Conservation (phyloP, 2,113 vertebrate species). For the Proterorhinus semilunaris region DNA sequence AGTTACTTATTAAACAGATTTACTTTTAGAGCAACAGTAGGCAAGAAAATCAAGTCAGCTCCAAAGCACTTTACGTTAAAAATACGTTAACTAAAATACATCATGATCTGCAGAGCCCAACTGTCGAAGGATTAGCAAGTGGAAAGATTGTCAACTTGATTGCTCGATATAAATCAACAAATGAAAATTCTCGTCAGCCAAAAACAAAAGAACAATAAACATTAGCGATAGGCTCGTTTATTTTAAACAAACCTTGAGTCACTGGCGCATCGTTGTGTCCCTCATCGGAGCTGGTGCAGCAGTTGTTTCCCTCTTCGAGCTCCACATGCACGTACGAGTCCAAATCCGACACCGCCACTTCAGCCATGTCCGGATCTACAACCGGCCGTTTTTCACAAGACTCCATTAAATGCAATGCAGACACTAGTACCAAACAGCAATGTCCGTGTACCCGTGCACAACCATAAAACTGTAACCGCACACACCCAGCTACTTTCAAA, state of each 20-base stretch:
- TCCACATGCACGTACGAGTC: slow-evolving; percentile 41
- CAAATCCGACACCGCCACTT: slow-evolving; percentile 19
- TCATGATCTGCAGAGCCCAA: no score
- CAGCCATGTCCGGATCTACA: not conserved
- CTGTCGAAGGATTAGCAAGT: no score
- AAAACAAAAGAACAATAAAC: no score
- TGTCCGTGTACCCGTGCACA: not conserved
- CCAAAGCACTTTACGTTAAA: no score
- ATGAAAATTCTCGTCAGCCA: no score
- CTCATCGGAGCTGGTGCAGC: not conserved
- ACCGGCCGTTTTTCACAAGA: not conserved
- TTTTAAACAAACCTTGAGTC: slow-evolving; percentile 29
- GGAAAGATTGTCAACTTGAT: no score
- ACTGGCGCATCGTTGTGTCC: not conserved
- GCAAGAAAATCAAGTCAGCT: no score
- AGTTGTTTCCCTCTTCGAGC: slow-evolving; percentile 12
- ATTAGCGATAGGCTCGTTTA: not conserved
- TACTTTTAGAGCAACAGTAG: not conserved
- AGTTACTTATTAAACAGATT: no score
- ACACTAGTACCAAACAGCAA: not conserved
- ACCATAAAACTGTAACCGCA: not conserved
- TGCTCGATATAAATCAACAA: no score
- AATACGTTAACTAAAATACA: no score
- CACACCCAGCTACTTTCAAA: slow-evolving; percentile 59
- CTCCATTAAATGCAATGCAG: slow-evolving; percentile 23